These are phyloP conservation scores for Euwallacea similis DNA, from an alignment of 1,140 invertebrate species.

Conservation along the genomic window DNA sequence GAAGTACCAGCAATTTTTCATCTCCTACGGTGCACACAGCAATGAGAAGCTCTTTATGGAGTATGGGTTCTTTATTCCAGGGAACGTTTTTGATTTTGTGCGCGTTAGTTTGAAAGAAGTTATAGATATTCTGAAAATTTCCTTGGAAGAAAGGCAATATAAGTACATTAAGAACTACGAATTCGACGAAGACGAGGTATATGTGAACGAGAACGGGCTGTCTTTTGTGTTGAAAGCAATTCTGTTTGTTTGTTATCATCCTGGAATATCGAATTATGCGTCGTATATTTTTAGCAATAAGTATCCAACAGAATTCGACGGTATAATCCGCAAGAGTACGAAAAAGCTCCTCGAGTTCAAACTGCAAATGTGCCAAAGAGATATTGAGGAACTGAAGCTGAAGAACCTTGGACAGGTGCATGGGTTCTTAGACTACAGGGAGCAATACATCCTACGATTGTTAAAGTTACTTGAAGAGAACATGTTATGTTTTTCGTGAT, in stretches of 20 bases:
- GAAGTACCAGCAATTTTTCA: slow-evolving; percentile 69
- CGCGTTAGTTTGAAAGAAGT: slow-evolving; percentile 57
- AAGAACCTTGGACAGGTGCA: slow-evolving; percentile 6
- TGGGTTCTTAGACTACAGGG: slow-evolving; percentile 39
- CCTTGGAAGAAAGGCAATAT: slow-evolving; percentile 51
- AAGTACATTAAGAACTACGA: slow-evolving; percentile 58
- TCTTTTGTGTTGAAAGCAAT: slow-evolving; percentile 56
- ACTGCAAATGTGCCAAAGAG: slow-evolving; percentile 20
- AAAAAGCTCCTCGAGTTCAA: slow-evolving; percentile 37
- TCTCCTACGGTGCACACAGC: slow-evolving; percentile 73
- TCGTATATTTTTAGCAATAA: slow-evolving; percentile 42
- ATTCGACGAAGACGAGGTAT: slow-evolving; percentile 55
- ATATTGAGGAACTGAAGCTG: background rate
- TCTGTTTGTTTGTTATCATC: slow-evolving; percentile 50
- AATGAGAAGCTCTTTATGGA: slow-evolving; percentile 70
- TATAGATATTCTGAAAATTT: slow-evolving; percentile 49
- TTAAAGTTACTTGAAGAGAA: slow-evolving; percentile 18
- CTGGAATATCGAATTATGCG: slow-evolving; percentile 36
- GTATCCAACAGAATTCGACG: slow-evolving; percentile 39
- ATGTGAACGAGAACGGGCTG: slow-evolving; percentile 50
- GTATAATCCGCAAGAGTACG: background rate
- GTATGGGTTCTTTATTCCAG: slow-evolving; percentile 72
- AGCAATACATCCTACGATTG: slow-evolving; percentile 16
- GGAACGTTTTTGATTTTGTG: slow-evolving; percentile 65
- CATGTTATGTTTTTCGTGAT: slow-evolving; percentile 20